Percentiles rank a stretch among this genome's conserved stretches.
phyloP scores from a whole-genome alignment of 2,797 vertebrate species.

The Pantherophis alleghaniensis region DNA sequence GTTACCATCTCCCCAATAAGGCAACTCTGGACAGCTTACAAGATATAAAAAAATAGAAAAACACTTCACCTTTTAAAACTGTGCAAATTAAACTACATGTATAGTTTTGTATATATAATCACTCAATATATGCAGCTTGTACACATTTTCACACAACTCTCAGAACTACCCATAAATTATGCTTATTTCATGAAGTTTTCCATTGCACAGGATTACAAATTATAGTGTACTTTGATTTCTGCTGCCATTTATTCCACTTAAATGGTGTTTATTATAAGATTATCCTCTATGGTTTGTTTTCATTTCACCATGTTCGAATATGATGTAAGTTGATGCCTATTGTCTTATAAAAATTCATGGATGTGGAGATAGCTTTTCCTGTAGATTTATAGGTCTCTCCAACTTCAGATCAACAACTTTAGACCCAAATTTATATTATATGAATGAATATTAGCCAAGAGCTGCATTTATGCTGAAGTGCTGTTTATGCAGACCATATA shows the following conservation, averaged over 20 bases:
- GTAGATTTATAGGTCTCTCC: not conserved
- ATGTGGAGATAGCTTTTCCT: not conserved
- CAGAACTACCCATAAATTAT: not conserved
- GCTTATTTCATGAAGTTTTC: not conserved
- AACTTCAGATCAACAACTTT: not conserved
- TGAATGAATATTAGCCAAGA: not conserved
- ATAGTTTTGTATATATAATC: not conserved
- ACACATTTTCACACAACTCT: not conserved
- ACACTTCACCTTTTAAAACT: not conserved
- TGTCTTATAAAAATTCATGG: not conserved
- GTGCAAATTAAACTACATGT: not conserved
- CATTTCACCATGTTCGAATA: not conserved
- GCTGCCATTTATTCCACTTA: not conserved
- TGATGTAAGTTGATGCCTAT: not conserved
- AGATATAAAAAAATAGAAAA: not conserved
- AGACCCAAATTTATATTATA: not conserved
- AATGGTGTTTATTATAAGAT: not conserved
- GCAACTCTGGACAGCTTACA: not conserved
- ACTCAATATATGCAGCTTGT: not conserved
- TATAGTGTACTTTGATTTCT: not conserved
- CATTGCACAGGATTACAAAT: not conserved
- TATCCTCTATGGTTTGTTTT: not conserved
- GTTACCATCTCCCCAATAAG: not conserved
- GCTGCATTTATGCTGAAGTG: not conserved
- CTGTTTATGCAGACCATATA: no score